phyloP scores from a whole-genome alignment of 2,113 vertebrate genomes.

The Campylomormyrus numenius region DNA sequence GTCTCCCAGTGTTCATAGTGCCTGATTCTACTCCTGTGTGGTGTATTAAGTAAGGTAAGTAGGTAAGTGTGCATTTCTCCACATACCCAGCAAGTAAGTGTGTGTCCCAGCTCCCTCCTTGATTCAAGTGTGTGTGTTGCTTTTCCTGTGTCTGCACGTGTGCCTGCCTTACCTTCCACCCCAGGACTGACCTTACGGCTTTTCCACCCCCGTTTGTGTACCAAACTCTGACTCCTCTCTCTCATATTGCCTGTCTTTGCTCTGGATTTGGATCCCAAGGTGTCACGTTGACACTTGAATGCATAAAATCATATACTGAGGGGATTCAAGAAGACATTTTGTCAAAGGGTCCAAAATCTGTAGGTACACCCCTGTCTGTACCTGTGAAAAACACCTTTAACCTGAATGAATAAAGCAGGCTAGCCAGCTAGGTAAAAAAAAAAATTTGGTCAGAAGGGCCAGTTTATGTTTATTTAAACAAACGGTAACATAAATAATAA shows the following conservation, averaged over 20 bases:
- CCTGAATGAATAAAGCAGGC: background rate
- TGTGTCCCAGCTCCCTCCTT: background rate
- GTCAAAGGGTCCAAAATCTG: background rate
- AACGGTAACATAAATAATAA: background rate
- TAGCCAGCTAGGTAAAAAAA: background rate
- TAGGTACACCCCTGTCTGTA: background rate
- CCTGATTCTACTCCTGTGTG: background rate
- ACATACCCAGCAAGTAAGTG: background rate
- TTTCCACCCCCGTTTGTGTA: background rate
- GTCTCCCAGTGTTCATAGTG: background rate
- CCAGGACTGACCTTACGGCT: background rate
- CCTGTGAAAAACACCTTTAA: background rate
- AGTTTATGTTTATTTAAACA: background rate
- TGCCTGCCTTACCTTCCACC: background rate
- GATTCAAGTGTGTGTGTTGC: background rate
- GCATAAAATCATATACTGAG: background rate
- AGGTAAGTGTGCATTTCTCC: background rate
- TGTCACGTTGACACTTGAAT: background rate
- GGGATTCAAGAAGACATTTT: background rate
- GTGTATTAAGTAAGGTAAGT: no score
- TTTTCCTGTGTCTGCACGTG: background rate
- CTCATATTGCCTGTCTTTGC: background rate
- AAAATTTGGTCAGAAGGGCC: background rate
- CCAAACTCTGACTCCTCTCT: background rate
- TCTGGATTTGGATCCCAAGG: background rate